Evolutionary conservation across 30 jellyfish, hydroid and myxozoan genomes (phyloP).

Genomic region (Sanderia malayensis): DNA sequence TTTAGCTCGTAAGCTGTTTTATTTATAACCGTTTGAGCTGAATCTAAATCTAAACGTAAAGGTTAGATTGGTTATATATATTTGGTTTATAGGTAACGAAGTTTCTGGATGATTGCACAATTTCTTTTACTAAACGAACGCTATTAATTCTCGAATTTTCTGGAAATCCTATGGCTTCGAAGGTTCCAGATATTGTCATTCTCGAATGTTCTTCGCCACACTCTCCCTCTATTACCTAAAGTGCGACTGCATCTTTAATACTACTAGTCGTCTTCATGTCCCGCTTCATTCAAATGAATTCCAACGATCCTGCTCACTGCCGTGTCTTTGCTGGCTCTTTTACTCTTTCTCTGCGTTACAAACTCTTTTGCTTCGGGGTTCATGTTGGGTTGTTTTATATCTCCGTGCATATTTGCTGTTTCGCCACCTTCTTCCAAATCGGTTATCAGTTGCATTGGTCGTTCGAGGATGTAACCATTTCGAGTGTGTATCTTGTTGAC

Average conservation of each 20-base stretch:
- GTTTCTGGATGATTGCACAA: too few relatives aligned
- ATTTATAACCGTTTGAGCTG: too few relatives aligned
- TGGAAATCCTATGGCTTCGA: too few relatives aligned
- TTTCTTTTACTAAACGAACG: too few relatives aligned
- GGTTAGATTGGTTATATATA: too few relatives aligned
- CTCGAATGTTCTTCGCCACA: background rate
- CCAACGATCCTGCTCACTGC: background rate
- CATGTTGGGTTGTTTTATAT: background rate
- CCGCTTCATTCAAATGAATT: background rate
- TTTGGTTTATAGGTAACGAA: too few relatives aligned
- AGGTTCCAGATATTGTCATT: too few relatives aligned
- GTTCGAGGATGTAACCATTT: constrained; percentile 46
- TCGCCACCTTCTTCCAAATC: constrained; percentile 35
- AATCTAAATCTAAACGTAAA: too few relatives aligned
- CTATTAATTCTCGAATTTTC: too few relatives aligned
- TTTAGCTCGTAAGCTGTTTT: too few relatives aligned
- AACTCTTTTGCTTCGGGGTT: background rate
- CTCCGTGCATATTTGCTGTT: background rate
- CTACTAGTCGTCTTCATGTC: background rate
- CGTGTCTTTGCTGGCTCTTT: background rate
- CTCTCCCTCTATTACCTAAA: too few relatives aligned
- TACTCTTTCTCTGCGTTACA: background rate
- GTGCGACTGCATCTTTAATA: too few relatives aligned
- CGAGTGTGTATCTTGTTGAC: constrained; percentile 33
- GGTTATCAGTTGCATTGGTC: constrained; percentile 33